phyloP scores from a whole-genome alignment of 23 tunicate species.

The Ciona savignyi region DNA sequence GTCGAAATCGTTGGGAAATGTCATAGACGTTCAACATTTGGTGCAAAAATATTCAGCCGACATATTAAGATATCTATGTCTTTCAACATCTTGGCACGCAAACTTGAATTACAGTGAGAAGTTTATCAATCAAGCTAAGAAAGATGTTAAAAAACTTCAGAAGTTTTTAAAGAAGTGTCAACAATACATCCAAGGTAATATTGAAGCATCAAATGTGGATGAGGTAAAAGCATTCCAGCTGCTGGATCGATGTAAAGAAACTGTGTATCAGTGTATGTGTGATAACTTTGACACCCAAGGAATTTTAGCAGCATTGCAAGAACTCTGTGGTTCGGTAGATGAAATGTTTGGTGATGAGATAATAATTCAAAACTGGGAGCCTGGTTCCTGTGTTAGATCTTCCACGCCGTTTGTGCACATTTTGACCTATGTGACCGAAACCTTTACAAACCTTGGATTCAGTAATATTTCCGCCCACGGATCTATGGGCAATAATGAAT shows the following conservation, averaged over 20 bases:
- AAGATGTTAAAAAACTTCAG: background rate
- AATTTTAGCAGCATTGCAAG: background rate
- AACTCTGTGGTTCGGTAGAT: background rate
- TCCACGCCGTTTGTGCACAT: constrained; percentile 3
- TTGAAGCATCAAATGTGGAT: constrained; percentile 11
- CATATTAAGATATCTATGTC: constrained; percentile 37
- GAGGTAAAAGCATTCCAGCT: background rate
- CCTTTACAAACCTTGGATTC: constrained; percentile 17
- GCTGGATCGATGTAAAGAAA: constrained; percentile 7
- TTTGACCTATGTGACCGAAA: background rate
- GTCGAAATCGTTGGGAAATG: constrained; percentile 88
- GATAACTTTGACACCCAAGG: constrained; percentile 12
- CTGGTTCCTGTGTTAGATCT: background rate
- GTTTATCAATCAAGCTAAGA: background rate
- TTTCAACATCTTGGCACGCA: constrained; percentile 15
- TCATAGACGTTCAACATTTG: constrained; percentile 32
- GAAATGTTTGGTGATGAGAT: constrained; percentile 2
- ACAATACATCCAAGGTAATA: constrained; percentile 31
- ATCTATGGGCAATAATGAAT: background rate
- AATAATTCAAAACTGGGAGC: background rate
- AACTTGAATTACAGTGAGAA: constrained; percentile 1
- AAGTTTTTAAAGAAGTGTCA: constrained; percentile 21
- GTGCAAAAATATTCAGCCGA: constrained; percentile 32
- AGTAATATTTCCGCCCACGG: background rate
- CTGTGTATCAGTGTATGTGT: background rate